These are phyloP conservation scores for Sericinus montela DNA, from an alignment of 2,888 invertebrate species.

Conservation along the genomic window DNA sequence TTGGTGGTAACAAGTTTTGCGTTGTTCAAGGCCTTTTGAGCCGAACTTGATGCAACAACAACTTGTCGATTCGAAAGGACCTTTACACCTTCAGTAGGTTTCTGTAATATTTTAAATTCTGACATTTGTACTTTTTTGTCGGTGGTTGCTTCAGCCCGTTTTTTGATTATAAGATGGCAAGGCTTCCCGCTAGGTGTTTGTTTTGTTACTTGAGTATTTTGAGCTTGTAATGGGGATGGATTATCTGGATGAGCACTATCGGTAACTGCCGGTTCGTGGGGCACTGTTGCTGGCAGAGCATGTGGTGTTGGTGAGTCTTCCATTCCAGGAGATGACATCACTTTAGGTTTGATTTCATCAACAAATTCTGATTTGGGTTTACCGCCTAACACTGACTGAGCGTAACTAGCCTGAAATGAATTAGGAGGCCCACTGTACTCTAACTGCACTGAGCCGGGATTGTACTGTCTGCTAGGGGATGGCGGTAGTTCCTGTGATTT, in stretches of 20 bases:
- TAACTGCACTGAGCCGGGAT: constrained; percentile 42
- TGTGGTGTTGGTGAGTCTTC: constrained; percentile 65
- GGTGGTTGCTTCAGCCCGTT: constrained; percentile 44
- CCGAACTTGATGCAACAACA: constrained; percentile 53
- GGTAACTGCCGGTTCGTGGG: constrained; percentile 53
- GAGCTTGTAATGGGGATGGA: constrained; percentile 47
- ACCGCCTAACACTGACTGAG: constrained; percentile 59
- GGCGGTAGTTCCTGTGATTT: constrained; percentile 48
- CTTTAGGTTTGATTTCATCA: constrained; percentile 55
- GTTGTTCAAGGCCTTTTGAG: constrained; percentile 56
- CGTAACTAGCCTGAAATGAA: constrained; percentile 71
- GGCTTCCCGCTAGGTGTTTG: constrained; percentile 50
- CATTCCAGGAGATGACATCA: constrained; percentile 51
- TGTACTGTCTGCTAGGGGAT: constrained; percentile 54
- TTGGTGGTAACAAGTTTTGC: constrained; percentile 67
- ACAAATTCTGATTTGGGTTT: constrained; percentile 57
- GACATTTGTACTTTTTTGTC: constrained; percentile 63
- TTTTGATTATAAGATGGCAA: constrained; percentile 65
- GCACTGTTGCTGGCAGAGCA: constrained; percentile 55
- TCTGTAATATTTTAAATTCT: constrained; percentile 66
- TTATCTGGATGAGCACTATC: constrained; percentile 54
- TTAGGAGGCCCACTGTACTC: constrained; percentile 63
- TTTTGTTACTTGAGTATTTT: constrained; percentile 45
- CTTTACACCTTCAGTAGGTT: constrained; percentile 59
- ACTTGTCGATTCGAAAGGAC: constrained; percentile 65